Conservation (phyloP, 2,888 invertebrate species). For the Trachelus troglodyta region DNA sequence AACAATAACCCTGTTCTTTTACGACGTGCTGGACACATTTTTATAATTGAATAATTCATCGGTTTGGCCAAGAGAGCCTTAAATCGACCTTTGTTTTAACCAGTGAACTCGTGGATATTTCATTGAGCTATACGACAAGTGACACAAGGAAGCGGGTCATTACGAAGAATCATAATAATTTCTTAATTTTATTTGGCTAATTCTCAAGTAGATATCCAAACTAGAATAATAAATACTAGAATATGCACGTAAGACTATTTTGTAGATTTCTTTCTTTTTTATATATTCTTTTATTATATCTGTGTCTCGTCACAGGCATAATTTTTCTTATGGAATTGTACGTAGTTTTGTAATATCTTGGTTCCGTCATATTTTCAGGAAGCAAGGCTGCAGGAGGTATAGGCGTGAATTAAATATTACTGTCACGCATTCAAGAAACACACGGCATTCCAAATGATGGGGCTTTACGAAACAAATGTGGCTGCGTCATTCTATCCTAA, state of each 20-base stretch:
- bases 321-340: neutral
- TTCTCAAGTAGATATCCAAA: neutral
- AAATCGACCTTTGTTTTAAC: neutral
- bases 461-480: neutral
- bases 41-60: neutral
- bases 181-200: neutral
- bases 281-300: neutral
- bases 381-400: neutral
- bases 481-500: neutral
- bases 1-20: neutral
- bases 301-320: neutral
- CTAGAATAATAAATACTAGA: neutral
- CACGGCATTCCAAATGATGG: constrained; percentile 1
- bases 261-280: neutral
- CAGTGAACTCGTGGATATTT: neutral
- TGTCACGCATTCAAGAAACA: neutral
- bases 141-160: neutral
- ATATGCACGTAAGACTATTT: neutral
- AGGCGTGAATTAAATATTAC: neutral
- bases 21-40: neutral
- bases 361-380: neutral
- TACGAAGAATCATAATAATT: neutral
- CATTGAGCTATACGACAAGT: neutral
- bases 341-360: neutral
- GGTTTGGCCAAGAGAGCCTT: neutral